A percentile compares a stretch with the other conserved stretches of the same genome.
Conservation (phyloP, 1,140 invertebrate species). For the Euwallacea similis region DNA sequence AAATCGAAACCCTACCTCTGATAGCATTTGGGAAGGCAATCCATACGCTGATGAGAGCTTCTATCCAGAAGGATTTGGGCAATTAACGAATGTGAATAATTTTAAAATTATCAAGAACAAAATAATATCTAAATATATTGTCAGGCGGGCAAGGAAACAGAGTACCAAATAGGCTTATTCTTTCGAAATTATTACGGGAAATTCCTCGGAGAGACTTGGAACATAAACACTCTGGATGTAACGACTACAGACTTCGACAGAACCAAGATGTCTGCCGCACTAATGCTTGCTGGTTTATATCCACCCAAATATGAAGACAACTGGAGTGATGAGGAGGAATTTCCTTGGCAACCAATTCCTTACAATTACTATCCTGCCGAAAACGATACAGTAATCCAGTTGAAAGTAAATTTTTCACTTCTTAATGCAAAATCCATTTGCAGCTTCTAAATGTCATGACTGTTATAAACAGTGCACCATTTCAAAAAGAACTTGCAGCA, state of each 20-base stretch:
- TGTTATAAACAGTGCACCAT: background rate
- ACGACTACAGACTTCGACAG: conserved; percentile 55
- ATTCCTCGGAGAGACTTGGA: conserved; percentile 57
- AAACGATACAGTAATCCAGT: background rate
- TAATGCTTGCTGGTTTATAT: conserved; percentile 60
- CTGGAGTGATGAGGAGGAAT: conserved; percentile 54
- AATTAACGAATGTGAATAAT: conserved; percentile 31
- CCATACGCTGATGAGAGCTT: conserved; percentile 23
- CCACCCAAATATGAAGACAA: conserved; percentile 52
- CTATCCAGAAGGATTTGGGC: conserved; percentile 27
- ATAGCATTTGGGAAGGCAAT: background rate
- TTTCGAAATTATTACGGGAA: conserved; percentile 62
- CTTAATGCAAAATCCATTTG: background rate
- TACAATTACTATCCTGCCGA: conserved; percentile 42
- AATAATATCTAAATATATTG: background rate
- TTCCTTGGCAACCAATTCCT: conserved; percentile 62
- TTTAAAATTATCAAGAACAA: background rate
- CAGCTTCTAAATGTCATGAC: background rate
- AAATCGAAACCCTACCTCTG: conserved; percentile 18
- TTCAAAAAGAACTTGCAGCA: background rate
- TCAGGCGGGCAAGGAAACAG: conserved; percentile 48
- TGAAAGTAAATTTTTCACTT: background rate
- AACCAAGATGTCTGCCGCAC: conserved; percentile 61
- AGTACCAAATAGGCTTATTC: conserved; percentile 64
- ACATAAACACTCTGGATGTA: conserved; percentile 58